Evolutionary conservation across 2,113 vertebrate genomes (phyloP).

Genomic region (Oncorhynchus gorbuscha): DNA sequence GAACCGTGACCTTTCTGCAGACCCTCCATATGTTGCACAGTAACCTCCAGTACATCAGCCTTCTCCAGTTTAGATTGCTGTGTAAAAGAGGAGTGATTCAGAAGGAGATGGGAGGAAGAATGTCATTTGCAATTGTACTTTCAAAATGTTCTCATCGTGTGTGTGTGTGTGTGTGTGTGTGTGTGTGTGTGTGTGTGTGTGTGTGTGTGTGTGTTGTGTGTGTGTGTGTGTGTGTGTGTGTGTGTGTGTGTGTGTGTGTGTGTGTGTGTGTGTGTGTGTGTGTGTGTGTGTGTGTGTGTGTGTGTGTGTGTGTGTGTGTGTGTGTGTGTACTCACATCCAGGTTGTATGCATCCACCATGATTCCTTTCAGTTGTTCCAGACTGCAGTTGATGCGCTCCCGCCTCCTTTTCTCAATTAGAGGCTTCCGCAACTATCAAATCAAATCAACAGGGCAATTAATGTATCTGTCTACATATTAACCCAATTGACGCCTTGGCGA

Average conservation of each 20-base stretch:
- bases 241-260: background rate
- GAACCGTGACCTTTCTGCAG: constrained; percentile 42
- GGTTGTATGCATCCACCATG: constrained; percentile 64
- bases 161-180: too few species aligned
- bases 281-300: background rate
- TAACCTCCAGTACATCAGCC: constrained; percentile 63
- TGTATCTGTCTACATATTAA: background rate
- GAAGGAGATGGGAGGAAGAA: too few species aligned
- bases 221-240: background rate
- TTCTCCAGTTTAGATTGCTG: constrained; percentile 67
- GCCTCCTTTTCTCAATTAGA: constrained; percentile 58
- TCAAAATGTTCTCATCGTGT: background rate
- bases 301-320: background rate
- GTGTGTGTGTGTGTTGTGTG: background rate
- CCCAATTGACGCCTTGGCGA: background rate
- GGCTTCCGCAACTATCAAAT: constrained; percentile 56
- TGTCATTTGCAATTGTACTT: too few species aligned
- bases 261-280: background rate
- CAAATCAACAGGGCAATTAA: background rate
- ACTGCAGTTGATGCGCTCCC: constrained; percentile 63
- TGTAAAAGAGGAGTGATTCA: background rate
- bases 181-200: too few species aligned
- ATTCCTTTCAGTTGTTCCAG: constrained; percentile 63
- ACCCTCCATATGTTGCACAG: constrained; percentile 63
- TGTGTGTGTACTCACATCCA: constrained; percentile 50